Evolutionary conservation across 2,888 invertebrate genomes (phyloP), one percentile per base, ranked within the genome.

Genomic region (Diadromus collaris): DNA sequence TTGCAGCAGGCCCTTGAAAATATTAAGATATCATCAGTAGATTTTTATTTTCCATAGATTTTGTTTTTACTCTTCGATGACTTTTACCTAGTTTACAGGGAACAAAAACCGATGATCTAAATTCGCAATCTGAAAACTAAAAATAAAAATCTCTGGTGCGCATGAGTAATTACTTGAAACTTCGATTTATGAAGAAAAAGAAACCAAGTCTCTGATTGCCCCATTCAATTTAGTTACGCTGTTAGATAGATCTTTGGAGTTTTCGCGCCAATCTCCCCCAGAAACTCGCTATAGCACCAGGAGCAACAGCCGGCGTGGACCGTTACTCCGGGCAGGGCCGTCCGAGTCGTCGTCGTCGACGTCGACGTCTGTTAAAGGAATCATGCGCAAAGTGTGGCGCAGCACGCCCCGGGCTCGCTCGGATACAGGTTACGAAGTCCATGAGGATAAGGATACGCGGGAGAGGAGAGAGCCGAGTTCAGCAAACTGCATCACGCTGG

Each of bases 321-420:
- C 88, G 88, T 88, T 88, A 88, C 81, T 82, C 83, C 82, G 83
- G 83, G 86, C 84, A 82, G 85, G 71, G 82, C 82, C 78, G 64
- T 67, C 67, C 48, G 34, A 65, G 64, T 76, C 67, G 67, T 67
- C 71, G 64, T 69, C 67, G 67, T 67, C 54, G 16, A 67, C 51
- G 77, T 76, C 29, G 32, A 75, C 54, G n/a, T 54, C 27, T 41
- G 56, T 63, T 48, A 41, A 78, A 68, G 58, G 72, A 73, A 56
- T 68, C 51, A 75, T 79, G 61, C 54, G 81, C 79, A 78, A 83
- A 83, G 81, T 82, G 79, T 80, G 81, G 81, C 82, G 73, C 76
- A 81, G 82, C 82, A 84, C 81, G 82, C 83, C 84, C 81, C 68
- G 76, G 76, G 84, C 82, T 71, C 81, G 76, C 80, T 60, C 68